Evolutionary conservation across 2,888 invertebrate genomes (phyloP), one percentile per base, ranked within the genome.

Genomic region (Ptychoptera contaminata): DNA sequence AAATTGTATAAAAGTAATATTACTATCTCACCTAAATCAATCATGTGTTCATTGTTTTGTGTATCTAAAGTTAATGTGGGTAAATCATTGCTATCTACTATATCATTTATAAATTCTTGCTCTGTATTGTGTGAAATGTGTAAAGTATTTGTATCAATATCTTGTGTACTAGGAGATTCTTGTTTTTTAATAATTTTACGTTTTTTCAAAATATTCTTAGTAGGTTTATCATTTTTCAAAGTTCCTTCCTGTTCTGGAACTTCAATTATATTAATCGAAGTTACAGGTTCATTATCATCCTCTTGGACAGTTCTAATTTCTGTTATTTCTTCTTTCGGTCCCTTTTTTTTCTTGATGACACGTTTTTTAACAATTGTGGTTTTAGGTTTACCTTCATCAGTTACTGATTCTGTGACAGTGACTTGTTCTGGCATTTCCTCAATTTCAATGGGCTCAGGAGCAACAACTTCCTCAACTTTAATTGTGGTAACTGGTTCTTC

Each of bases 351-450:
- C 47, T 57, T 59, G 37, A 59, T 59, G 1, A 58, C 53, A 5
- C 56, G 59, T 47, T 59, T 64, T 41, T 58, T 45, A 16, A 51
- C 54, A 51, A 53, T 55, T 52, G 47, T 53, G 45, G 29, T 60
- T 50, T 37, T 47, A 8, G 56, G 51, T 42, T 59, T 61, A 3
- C 46, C 52, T 36, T 60, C 12, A 54, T 48, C 42, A 1, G 46
- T 45, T 2, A 47, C 42, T 8, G 46, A 43, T 8, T 48, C 49
- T 56, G 54, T 58, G 8, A 55, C 53, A 30, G 54, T 47, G 52
- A 54, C 54, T 45, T 59, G 56, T 52, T 67, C 65, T 1, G 67
- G 63, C 8, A 66, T 49, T 43, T 68, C 55, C 37, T 54, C 55
- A 40, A 55, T 52, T 23, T 50, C 48, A 37, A 49, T 46, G 1